Evolutionary conservation across 2,113 vertebrate species (phyloP).

Genomic region (Chiloscyllium plagiosum): DNA sequence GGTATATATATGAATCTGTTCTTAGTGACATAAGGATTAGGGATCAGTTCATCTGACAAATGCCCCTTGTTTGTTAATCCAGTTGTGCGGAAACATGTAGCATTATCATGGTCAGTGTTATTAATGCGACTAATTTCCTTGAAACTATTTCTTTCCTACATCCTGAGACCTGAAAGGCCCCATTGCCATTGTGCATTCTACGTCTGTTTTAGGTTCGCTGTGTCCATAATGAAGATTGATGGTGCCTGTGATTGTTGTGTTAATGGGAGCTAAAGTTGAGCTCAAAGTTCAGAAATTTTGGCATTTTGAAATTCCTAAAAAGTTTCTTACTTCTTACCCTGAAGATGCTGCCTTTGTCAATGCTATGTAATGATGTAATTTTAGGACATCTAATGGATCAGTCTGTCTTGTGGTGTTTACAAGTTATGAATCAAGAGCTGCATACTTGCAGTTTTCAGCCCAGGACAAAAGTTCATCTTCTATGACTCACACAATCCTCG

Average conservation of each 20-base stretch:
- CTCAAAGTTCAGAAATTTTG: background rate
- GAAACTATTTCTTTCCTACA: background rate
- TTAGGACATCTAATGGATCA: background rate
- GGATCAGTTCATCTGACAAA: background rate
- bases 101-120: background rate
- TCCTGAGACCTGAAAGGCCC: background rate
- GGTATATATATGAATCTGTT: background rate
- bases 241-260: background rate
- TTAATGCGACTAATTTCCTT: conserved; percentile 6
- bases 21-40: no score
- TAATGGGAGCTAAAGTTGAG: background rate
- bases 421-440: background rate
- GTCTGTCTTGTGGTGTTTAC: background rate
- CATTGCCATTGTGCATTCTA: background rate
- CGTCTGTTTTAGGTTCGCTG: background rate
- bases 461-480: background rate
- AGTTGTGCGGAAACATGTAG: background rate
- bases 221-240: background rate
- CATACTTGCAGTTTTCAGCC: background rate
- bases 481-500: background rate
- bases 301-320: background rate
- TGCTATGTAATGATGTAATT: background rate
- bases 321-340: background rate
- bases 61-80: background rate
- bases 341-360: background rate